Evolutionary conservation across 2,113 vertebrate genomes (phyloP).

Genomic region (Limanda limanda): DNA sequence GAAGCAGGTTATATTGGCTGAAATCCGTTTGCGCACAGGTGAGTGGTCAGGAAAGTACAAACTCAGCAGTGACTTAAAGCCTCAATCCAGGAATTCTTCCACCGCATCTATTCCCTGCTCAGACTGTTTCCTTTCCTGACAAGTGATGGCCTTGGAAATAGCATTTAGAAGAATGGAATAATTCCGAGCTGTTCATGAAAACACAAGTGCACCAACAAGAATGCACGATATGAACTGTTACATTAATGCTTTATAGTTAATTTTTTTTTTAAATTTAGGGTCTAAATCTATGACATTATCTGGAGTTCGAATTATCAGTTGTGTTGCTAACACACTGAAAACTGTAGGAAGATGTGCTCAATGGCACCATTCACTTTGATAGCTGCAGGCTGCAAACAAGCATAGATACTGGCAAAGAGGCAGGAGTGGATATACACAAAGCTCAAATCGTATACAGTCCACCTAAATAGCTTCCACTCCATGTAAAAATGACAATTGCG

Average conservation of each 20-base stretch:
- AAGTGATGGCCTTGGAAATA: conserved; percentile 12
- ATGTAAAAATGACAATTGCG: too few relatives aligned
- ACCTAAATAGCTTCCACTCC: too few relatives aligned
- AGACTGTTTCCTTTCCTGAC: background rate
- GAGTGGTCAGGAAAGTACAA: conserved; percentile 41
- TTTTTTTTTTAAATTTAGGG: too few relatives aligned
- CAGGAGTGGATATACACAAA: background rate
- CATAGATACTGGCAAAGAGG: background rate
- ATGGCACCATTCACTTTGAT: background rate
- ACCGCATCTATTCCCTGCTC: conserved; percentile 2
- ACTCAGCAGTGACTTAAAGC: conserved; percentile 52
- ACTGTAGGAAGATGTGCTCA: background rate
- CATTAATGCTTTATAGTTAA: too few relatives aligned
- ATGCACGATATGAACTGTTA: too few relatives aligned
- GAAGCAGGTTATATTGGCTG: conserved; percentile 59
- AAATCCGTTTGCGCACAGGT: conserved; percentile 55
- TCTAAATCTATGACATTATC: too few relatives aligned
- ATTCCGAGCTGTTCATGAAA: background rate
- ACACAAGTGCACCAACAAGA: too few relatives aligned
- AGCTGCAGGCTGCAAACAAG: background rate
- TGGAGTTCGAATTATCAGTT: too few relatives aligned
- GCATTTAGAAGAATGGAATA: background rate
- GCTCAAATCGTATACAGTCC: too few relatives aligned
- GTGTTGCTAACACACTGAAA: background rate
- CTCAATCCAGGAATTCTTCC: conserved; percentile 11